These are phyloP conservation scores for Puma concolor DNA, from an alignment of 2,113 vertebrate species.

Conservation along the genomic window DNA sequence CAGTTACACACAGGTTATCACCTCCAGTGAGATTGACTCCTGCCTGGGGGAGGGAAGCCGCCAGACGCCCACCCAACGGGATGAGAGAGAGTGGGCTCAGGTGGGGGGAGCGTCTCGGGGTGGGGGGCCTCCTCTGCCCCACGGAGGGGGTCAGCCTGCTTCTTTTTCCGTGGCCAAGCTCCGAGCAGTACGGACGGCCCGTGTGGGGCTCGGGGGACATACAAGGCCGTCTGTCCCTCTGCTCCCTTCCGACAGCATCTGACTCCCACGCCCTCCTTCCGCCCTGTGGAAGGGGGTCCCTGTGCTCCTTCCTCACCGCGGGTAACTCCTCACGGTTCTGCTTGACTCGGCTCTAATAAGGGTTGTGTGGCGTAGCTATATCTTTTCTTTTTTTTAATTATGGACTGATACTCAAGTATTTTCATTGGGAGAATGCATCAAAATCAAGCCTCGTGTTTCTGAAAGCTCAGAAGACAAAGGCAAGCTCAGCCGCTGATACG, in stretches of 20 bases:
- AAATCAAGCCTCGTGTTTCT: background rate
- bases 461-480: background rate
- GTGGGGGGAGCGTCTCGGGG: accelerated
- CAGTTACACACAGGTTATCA: accelerated
- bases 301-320: accelerated
- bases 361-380: accelerated
- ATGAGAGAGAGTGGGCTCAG: accelerated
- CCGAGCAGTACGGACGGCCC: background rate
- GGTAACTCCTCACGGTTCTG: accelerated
- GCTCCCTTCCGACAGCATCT: no score
- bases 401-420: background rate
- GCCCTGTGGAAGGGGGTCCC: accelerated
- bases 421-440: background rate
- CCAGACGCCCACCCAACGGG: accelerated
- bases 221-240: background rate
- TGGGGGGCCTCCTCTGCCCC: background rate
- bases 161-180: background rate
- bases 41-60: accelerated
- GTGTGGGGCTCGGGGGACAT: background rate
- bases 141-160: background rate
- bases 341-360: no score
- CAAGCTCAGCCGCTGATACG: accelerated
- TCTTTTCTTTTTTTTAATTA: no score
- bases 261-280: background rate
- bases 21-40: accelerated